A percentile compares a stretch with the other conserved stretches of the same genome.
These are phyloP conservation scores for Stenopsyche tienmushanensis DNA, from an alignment of 1,140 invertebrate genomes.

Conservation along the genomic window DNA sequence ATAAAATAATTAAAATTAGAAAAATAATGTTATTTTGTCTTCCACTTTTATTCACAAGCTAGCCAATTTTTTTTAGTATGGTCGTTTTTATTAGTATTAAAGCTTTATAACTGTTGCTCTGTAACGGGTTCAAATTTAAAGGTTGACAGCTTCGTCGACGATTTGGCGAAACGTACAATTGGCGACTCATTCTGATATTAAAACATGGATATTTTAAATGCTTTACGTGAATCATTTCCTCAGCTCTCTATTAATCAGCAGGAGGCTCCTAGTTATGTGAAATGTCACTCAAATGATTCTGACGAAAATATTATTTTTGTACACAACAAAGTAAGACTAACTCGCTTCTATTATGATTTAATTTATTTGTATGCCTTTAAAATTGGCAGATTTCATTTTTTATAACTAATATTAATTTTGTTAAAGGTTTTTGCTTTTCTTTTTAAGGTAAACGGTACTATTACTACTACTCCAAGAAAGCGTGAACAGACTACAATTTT, in stretches of 20 bases:
- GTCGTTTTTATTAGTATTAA: too few relatives aligned
- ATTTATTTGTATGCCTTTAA: too few relatives aligned
- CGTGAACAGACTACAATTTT: slow-evolving; percentile 31
- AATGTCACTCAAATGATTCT: slow-evolving; percentile 48
- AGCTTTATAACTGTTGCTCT: too few relatives aligned
- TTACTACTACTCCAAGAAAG: slow-evolving; percentile 20
- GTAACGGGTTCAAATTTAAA: too few relatives aligned
- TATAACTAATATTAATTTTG: neutral
- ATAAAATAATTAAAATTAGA: too few relatives aligned
- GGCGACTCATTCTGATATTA: too few relatives aligned
- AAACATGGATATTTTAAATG: slow-evolving; percentile 5
- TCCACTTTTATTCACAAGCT: too few relatives aligned
- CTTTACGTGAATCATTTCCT: slow-evolving; percentile 45
- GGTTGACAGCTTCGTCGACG: too few relatives aligned
- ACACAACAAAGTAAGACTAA: slow-evolving; percentile 45
- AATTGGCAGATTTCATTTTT: too few relatives aligned
- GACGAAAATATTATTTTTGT: slow-evolving; percentile 48
- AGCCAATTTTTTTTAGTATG: too few relatives aligned
- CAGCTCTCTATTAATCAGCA: slow-evolving; percentile 47
- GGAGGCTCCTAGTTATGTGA: slow-evolving; percentile 48
- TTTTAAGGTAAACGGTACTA: neutral
- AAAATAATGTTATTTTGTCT: too few relatives aligned
- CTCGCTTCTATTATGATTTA: slow-evolving; percentile 14
- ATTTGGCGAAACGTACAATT: too few relatives aligned
- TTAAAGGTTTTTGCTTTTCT: neutral